These are phyloP conservation scores for Lasiurus borealis DNA, from an alignment of 2,113 vertebrate genomes.

Conservation along the genomic window DNA sequence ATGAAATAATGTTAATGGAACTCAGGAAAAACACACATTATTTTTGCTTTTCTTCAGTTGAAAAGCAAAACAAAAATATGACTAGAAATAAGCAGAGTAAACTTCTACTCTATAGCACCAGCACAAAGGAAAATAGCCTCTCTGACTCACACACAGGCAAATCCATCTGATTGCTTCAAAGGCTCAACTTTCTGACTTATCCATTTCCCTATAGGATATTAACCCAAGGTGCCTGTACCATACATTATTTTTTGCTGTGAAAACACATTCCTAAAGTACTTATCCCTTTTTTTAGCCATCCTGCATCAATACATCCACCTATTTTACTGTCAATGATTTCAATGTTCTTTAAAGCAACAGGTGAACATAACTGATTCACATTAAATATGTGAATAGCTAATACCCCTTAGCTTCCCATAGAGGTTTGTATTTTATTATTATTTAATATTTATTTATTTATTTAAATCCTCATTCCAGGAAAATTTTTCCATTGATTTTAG, in stretches of 20 bases:
- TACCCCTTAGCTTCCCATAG: not conserved
- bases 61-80: conserved; percentile 36
- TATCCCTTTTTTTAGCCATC: not conserved
- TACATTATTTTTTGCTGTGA: not conserved
- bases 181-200: not conserved
- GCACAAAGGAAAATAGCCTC: not conserved
- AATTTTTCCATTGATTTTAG: too few species aligned
- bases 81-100: not conserved
- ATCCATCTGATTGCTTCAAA: not conserved
- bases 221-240: not conserved
- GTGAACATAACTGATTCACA: not conserved
- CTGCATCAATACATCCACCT: not conserved
- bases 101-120: not conserved
- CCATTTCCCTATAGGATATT: not conserved
- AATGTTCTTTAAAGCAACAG: not conserved
- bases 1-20: not conserved
- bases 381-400: not conserved
- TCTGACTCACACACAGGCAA: not conserved
- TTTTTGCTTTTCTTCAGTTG: conserved; percentile 22
- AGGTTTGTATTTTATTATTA: not conserved
- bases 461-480: too few species aligned
- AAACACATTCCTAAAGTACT: not conserved
- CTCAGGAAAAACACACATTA: not conserved
- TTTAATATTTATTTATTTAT: too few species aligned
- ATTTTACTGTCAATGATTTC: not conserved